phyloP scores from a whole-genome alignment of 2,113 vertebrate species.

The human region GRCh38 chr5:74192001-74192500 shows the following conservation, averaged over 20 bases:
- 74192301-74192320: not conserved
- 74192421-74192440: not conserved
- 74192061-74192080: not conserved
- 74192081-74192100: slow-evolving; percentile 17
- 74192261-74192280: not conserved
- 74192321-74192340: not conserved
- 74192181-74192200: slow-evolving; percentile 19
- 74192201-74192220: not conserved
- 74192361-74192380: not conserved
- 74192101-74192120: not conserved
- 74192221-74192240: not conserved
- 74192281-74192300: not conserved
- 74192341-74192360: not conserved
- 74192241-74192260: not conserved
- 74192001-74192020: not conserved
- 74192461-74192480: slow-evolving; percentile 53
- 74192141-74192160: not conserved
- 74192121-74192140: not conserved
- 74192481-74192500: slow-evolving; percentile 55
- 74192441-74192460: slow-evolving; percentile 22
- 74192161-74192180: slow-evolving; percentile 23
- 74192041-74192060: not conserved
- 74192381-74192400: not conserved
- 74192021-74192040: not conserved
- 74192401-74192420: not conserved